Percentiles rank a stretch among this genome's conserved stretches.
Evolutionary conservation across 2,888 invertebrate genomes (phyloP).

Genomic region (Amiota minor): DNA sequence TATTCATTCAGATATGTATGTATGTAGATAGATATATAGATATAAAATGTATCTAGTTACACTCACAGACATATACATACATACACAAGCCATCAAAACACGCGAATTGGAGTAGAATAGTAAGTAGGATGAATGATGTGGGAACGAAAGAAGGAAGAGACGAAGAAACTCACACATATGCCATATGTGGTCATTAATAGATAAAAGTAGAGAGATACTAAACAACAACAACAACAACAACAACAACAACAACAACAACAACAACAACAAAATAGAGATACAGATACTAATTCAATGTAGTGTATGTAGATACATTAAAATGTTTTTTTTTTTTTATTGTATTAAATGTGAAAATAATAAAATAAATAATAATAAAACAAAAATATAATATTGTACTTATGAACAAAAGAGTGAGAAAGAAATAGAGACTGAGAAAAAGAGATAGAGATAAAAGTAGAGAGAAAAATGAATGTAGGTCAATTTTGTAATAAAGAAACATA

Average conservation of each 20-base stretch:
- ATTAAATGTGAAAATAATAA: slow-evolving; percentile 19
- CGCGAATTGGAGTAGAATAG: not conserved
- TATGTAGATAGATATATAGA: no score
- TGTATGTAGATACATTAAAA: not conserved
- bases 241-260: slow-evolving; percentile 25
- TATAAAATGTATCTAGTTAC: no score
- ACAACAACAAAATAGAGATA: slow-evolving; percentile 1
- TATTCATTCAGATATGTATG: no score
- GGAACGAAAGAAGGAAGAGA: not conserved
- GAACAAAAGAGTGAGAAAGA: slow-evolving; percentile 39
- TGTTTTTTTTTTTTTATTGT: not conserved
- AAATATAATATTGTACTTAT: slow-evolving; percentile 34
- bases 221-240: slow-evolving; percentile 6
- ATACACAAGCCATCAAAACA: slow-evolving; percentile 16
- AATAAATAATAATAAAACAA: slow-evolving; percentile 22
- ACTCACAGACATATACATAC: no score
- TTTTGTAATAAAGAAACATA: slow-evolving; percentile 63
- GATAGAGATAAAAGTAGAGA: not conserved
- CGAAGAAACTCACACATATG: not conserved
- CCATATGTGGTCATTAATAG: slow-evolving; percentile 65
- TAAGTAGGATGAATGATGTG: not conserved
- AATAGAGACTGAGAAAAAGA: slow-evolving; percentile 19
- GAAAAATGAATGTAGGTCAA: slow-evolving; percentile 67
- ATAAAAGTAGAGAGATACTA: slow-evolving; percentile 14
- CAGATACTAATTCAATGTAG: slow-evolving; percentile 2